These are phyloP conservation scores for Drosophila trichaetosa DNA, from an alignment of 2,888 invertebrate species.

Conservation along the genomic window DNA sequence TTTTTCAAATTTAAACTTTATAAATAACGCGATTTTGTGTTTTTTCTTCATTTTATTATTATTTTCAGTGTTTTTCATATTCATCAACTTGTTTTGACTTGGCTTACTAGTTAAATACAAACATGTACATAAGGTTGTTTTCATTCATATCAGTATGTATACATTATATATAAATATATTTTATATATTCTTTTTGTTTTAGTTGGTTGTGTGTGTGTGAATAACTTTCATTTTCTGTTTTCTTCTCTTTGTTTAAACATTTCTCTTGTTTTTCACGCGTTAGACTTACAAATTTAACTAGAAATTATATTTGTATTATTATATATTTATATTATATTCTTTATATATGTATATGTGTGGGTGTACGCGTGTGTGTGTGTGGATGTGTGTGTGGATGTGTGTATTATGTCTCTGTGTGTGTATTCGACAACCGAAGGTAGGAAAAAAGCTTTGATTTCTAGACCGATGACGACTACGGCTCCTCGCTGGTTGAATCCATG, in stretches of 20 bases:
- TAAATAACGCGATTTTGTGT: conserved; percentile 51
- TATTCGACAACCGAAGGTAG: conserved; percentile 56
- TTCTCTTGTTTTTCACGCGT: conserved; percentile 25
- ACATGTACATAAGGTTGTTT: conserved; percentile 60
- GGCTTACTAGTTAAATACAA: conserved; percentile 71
- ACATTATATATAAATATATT: conserved; percentile 70
- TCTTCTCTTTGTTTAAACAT: conserved; percentile 11
- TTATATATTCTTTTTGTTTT: conserved; percentile 54
- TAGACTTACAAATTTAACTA: conserved; percentile 56
- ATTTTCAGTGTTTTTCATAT: neutral
- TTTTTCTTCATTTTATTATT: conserved; percentile 21
- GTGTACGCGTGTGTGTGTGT: conserved; percentile 30
- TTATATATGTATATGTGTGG: conserved; percentile 38
- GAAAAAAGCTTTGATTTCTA: conserved; percentile 45
- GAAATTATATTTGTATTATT: conserved; percentile 46
- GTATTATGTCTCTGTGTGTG: conserved; percentile 34
- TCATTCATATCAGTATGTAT: conserved; percentile 43
- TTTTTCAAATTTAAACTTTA: conserved; percentile 48
- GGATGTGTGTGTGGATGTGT: conserved; percentile 33
- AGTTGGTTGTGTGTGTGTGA: conserved; percentile 41
- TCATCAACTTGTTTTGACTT: conserved; percentile 60
- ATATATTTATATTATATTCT: conserved; percentile 40
- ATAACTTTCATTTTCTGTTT: conserved; percentile 26
- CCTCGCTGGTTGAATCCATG: conserved; percentile 29
- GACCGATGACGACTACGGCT: conserved; percentile 28